phyloP scores from a whole-genome alignment of 2,797 vertebrate species.

The Pangasius mekongensis region DNA sequence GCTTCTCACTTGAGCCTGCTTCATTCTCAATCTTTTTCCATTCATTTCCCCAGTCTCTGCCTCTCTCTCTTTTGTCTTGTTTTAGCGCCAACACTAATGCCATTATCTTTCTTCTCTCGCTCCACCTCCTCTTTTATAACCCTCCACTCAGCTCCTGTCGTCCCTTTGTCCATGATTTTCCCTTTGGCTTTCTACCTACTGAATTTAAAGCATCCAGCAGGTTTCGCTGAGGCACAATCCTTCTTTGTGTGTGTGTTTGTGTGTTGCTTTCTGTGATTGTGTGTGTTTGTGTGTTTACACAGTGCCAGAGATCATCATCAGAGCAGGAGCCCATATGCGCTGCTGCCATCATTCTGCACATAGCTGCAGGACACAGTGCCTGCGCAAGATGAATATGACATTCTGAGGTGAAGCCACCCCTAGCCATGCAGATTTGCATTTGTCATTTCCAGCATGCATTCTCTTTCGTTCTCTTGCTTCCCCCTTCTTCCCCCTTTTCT shows the following conservation, averaged over 20 bases:
- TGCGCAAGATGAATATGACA: constrained; percentile 47
- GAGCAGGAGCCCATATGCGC: constrained; percentile 39
- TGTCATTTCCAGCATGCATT: constrained; percentile 58
- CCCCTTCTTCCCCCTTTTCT: constrained; percentile 55
- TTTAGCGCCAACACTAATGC: constrained; percentile 32
- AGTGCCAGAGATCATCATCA: constrained; percentile 41
- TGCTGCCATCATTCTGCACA: constrained; percentile 43
- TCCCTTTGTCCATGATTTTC: constrained; percentile 2
- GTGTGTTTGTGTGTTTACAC: constrained; percentile 22
- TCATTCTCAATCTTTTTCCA: constrained; percentile 22
- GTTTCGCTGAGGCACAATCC: neutral
- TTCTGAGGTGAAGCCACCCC: constrained; percentile 49
- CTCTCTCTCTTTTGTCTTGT: constrained; percentile 32
- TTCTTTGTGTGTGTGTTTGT: constrained; percentile 21
- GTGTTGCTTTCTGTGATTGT: constrained; percentile 6
- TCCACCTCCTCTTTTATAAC: constrained; percentile 22
- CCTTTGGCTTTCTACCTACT: neutral
- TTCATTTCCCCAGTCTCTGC: constrained; percentile 15
- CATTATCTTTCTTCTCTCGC: constrained; percentile 23
- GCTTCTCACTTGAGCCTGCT: constrained; percentile 23
- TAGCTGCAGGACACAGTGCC: constrained; percentile 46
- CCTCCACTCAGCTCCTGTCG: neutral
- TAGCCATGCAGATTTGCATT: constrained; percentile 52
- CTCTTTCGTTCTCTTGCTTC: constrained; percentile 48
- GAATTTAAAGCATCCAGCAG: constrained; percentile 18